Percentiles rank a stretch among this genome's conserved stretches.
Evolutionary conservation across 2,888 invertebrate species (phyloP).

Genomic region (Alsophila aescularia): DNA sequence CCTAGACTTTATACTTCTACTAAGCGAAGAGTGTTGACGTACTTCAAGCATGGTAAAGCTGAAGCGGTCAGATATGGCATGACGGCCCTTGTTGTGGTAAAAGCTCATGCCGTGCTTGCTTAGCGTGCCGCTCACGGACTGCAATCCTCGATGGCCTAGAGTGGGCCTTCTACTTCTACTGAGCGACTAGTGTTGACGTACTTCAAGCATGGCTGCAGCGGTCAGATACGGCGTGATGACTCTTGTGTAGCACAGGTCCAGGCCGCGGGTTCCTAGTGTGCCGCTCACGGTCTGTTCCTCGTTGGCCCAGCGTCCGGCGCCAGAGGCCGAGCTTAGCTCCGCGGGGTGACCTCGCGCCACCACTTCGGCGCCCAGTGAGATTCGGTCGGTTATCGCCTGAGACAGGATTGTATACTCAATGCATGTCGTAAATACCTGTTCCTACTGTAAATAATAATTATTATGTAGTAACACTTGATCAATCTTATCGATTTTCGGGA

Average conservation of each 20-base stretch:
- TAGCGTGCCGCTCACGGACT: no score
- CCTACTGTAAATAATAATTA: not conserved
- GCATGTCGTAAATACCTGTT: no score
- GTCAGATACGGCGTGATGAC: constrained; percentile 71
- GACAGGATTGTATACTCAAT: not conserved
- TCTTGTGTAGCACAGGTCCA: constrained; percentile 74
- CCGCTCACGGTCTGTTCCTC: constrained; percentile 69
- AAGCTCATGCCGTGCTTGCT: no score
- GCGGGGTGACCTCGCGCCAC: constrained; percentile 67
- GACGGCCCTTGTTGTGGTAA: no score
- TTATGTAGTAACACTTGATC: no score
- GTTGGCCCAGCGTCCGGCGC: constrained; percentile 67
- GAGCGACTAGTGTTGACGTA: constrained; percentile 33
- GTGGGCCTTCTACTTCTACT: no score
- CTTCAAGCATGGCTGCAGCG: constrained; percentile 77
- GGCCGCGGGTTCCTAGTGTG: constrained; percentile 76
- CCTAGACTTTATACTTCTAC: no score
- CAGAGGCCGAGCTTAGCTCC: constrained; percentile 73
- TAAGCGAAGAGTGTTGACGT: no score
- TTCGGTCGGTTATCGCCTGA: constrained; percentile 64
- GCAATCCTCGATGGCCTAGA: no score
- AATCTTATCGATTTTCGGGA: no score
- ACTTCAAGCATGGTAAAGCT: no score
- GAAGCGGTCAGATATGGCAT: no score
- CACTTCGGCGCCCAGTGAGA: constrained; percentile 74